Evolutionary conservation across 2,113 vertebrate genomes (phyloP).

Genomic region (Himantopus leucocephalus): DNA sequence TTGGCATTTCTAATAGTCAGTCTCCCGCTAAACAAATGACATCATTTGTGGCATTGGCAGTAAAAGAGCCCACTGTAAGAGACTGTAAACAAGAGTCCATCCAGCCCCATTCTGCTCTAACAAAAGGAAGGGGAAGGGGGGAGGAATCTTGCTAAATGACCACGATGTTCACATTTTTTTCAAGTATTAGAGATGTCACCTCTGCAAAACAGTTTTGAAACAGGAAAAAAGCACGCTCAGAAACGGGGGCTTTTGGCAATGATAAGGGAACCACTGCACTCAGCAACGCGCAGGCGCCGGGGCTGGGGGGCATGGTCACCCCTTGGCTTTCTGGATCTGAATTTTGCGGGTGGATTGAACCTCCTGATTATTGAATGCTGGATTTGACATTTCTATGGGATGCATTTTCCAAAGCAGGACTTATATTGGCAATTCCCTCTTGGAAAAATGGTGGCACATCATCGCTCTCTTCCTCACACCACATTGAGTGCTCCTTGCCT

Average conservation of each 20-base stretch:
- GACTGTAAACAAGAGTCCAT: conserved; percentile 44
- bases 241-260: not conserved
- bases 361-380: not conserved
- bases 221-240: rapidly evolving
- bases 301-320: not conserved
- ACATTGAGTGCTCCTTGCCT: rapidly evolving
- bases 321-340: not conserved
- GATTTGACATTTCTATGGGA: not conserved
- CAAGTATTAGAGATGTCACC: not conserved
- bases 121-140: not conserved
- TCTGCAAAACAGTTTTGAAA: not conserved
- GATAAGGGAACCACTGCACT: not conserved
- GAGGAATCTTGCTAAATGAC: not conserved
- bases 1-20: conserved; percentile 47
- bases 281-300: rapidly evolving
- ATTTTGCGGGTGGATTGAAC: not conserved
- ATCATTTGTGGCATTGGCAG: conserved; percentile 54
- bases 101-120: not conserved
- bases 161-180: not conserved
- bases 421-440: not conserved
- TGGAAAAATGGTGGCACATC: not conserved
- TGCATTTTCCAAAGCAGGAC: not conserved
- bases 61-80: conserved; percentile 24
- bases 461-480: not conserved
- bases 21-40: conserved; percentile 52